These are phyloP conservation scores for Lordiphosa mommai DNA, from an alignment of 1,140 invertebrate genomes.

Conservation along the genomic window DNA sequence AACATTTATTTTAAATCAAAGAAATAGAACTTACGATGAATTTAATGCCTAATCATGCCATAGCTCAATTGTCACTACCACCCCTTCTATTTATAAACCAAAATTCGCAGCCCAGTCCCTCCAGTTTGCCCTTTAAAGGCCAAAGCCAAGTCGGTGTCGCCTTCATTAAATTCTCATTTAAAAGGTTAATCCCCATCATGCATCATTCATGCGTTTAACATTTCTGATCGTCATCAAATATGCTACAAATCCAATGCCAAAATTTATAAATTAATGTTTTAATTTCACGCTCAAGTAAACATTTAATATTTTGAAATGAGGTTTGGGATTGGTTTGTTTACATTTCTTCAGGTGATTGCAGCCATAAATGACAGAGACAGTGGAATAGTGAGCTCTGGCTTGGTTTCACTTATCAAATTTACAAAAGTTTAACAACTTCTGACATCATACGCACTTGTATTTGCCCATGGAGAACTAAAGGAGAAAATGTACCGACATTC, in stretches of 20 bases:
- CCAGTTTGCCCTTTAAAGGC: too few relatives aligned
- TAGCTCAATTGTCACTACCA: too few relatives aligned
- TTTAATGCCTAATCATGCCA: too few relatives aligned
- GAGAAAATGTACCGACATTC: constrained; percentile 4
- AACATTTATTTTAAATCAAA: too few relatives aligned
- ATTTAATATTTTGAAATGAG: constrained; percentile 59
- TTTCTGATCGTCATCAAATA: constrained; percentile 32
- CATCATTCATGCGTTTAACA: constrained; percentile 41
- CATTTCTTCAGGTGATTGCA: constrained; percentile 13
- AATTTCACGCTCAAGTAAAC: constrained; percentile 72
- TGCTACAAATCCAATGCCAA: constrained; percentile 28
- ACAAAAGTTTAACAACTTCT: constrained; percentile 8
- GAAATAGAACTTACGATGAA: too few relatives aligned
- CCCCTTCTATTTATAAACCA: too few relatives aligned
- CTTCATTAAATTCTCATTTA: not conserved
- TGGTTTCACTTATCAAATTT: constrained; percentile 4
- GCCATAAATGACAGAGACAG: constrained; percentile 28
- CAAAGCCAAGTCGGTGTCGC: not conserved
- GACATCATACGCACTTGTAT: not conserved
- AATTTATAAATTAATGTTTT: constrained; percentile 67
- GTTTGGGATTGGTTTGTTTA: constrained; percentile 20
- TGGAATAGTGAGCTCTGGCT: not conserved
- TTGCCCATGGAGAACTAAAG: constrained; percentile 5
- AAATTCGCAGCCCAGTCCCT: too few relatives aligned
- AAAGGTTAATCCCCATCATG: constrained; percentile 8